phyloP scores from a whole-genome alignment of 2,113 vertebrate species.

The Lophura nycthemera region DNA sequence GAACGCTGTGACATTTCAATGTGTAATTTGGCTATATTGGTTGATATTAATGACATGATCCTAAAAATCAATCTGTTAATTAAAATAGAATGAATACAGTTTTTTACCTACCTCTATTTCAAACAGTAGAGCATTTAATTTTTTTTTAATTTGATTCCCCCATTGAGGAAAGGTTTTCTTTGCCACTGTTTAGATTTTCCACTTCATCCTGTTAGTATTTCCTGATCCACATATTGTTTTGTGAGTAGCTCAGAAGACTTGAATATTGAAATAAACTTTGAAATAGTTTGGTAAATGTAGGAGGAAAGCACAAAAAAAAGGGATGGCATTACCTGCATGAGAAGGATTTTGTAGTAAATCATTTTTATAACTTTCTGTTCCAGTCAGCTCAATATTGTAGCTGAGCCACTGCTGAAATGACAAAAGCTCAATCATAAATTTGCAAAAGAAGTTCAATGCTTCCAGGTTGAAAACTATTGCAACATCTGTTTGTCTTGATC shows the following conservation, averaged over 20 bases:
- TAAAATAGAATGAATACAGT: background rate
- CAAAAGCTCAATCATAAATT: slow-evolving; percentile 25
- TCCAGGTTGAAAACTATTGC: background rate
- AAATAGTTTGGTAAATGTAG: background rate
- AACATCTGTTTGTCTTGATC: background rate
- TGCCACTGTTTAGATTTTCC: background rate
- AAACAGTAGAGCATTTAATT: background rate
- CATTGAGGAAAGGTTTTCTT: background rate
- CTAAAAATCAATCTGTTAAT: background rate
- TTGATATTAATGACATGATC: background rate
- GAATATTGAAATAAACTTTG: slow-evolving; percentile 4
- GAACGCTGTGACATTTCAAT: background rate
- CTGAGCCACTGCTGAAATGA: slow-evolving; percentile 3
- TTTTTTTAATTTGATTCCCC: background rate
- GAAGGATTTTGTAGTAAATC: slow-evolving; percentile 18
- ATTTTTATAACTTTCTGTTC: slow-evolving; percentile 18
- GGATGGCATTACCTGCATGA: background rate
- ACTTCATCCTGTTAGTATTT: background rate
- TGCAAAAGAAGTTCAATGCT: background rate
- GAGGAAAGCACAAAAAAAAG: slow-evolving; percentile 19
- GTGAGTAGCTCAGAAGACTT: background rate
- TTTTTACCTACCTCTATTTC: background rate
- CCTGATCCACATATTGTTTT: background rate
- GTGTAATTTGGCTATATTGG: background rate
- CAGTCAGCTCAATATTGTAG: background rate